These are phyloP conservation scores for Chymomyza caudatula DNA, from an alignment of 2,888 invertebrate species.

Conservation along the genomic window DNA sequence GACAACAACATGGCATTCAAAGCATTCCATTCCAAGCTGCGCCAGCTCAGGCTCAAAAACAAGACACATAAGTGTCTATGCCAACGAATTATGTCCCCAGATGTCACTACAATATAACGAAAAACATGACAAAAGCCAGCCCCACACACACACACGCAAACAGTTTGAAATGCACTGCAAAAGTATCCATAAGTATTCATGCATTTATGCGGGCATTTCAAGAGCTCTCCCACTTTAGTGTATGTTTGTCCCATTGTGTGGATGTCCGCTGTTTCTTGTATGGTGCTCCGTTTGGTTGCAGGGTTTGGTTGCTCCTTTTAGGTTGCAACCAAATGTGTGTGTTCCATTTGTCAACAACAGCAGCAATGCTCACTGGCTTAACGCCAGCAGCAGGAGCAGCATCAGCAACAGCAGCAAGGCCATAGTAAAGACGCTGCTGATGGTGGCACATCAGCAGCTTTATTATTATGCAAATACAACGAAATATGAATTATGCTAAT, in stretches of 20 bases:
- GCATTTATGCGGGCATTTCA: slow-evolving; percentile 47
- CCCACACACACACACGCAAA: slow-evolving; percentile 14
- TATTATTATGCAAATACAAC: slow-evolving; percentile 66
- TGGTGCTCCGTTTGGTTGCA: slow-evolving; percentile 2
- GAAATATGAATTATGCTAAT: slow-evolving; percentile 66
- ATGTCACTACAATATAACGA: slow-evolving; percentile 60
- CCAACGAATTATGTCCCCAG: slow-evolving; percentile 62
- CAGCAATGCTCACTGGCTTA: slow-evolving; percentile 5
- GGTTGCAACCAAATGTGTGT: slow-evolving; percentile 52
- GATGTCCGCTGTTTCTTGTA: slow-evolving; percentile 39
- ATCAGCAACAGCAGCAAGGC: slow-evolving; percentile 15
- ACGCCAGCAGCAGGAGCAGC: not conserved
- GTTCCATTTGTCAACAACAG: slow-evolving; percentile 59
- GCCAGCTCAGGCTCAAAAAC: not conserved
- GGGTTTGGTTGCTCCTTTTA: slow-evolving; percentile 31
- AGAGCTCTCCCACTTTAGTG: not conserved
- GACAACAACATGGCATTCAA: not conserved
- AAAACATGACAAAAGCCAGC: slow-evolving; percentile 54
- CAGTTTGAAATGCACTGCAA: slow-evolving; percentile 51
- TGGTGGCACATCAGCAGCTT: slow-evolving; percentile 57
- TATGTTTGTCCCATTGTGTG: slow-evolving; percentile 40
- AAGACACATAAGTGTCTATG: slow-evolving; percentile 32
- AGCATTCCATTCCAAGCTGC: not conserved
- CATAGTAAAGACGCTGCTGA: slow-evolving; percentile 35
- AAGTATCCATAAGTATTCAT: slow-evolving; percentile 57